Evolutionary conservation across 2,888 invertebrate species (phyloP).

Genomic region (Chrysolina americana): DNA sequence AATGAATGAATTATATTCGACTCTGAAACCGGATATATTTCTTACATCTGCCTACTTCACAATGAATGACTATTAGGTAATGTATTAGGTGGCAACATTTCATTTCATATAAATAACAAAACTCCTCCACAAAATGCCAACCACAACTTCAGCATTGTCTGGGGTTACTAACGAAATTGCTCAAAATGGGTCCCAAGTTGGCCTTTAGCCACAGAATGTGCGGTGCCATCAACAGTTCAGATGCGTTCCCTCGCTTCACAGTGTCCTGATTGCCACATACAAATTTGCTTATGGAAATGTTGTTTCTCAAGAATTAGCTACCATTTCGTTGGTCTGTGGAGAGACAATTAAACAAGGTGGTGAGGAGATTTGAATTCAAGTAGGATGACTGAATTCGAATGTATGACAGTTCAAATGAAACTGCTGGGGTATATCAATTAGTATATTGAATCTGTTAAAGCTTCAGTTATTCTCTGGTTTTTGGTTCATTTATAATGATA

Average conservation of each 20-base stretch:
- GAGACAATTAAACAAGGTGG: neutral
- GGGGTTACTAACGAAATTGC: slow-evolving; percentile 38
- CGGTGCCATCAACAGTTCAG: slow-evolving; percentile 34
- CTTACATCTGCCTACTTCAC: too few relatives aligned
- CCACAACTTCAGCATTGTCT: slow-evolving; percentile 34
- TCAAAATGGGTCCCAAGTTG: slow-evolving; percentile 38
- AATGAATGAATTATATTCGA: too few relatives aligned
- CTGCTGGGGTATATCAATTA: too few relatives aligned
- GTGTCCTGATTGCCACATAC: slow-evolving; percentile 35
- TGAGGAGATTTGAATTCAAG: neutral
- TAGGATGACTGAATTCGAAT: neutral
- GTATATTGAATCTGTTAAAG: too few relatives aligned
- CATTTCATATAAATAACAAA: neutral
- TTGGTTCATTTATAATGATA: too few relatives aligned
- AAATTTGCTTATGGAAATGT: slow-evolving; percentile 40
- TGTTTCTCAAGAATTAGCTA: slow-evolving; percentile 9
- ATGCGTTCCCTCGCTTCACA: slow-evolving; percentile 28
- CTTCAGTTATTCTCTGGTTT: too few relatives aligned
- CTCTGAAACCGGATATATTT: too few relatives aligned
- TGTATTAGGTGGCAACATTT: too few relatives aligned
- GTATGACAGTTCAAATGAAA: too few relatives aligned
- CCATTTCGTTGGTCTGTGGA: neutral
- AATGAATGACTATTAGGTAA: too few relatives aligned
- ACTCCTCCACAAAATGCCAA: neutral
- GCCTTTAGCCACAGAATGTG: slow-evolving; percentile 36